Conservation (phyloP, 2,113 vertebrate species). For the Bambusicola thoracicus region DNA sequence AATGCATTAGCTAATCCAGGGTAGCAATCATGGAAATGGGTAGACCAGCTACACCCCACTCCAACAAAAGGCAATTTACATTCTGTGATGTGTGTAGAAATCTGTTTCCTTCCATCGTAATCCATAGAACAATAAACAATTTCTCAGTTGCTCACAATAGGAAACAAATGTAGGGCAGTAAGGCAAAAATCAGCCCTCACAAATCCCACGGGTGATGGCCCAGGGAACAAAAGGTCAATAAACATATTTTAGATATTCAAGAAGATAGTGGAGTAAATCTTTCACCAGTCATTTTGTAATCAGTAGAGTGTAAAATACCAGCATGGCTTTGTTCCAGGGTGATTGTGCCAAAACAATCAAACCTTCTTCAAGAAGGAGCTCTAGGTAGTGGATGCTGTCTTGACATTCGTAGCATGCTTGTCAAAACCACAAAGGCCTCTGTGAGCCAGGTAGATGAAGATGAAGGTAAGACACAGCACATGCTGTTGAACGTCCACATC, state of each 20-base stretch:
- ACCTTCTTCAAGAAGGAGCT: not conserved
- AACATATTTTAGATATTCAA: not conserved
- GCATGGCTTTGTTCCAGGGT: not conserved
- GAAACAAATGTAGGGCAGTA: not conserved
- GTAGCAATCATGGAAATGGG: not conserved
- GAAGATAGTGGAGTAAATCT: not conserved
- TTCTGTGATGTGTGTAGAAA: not conserved
- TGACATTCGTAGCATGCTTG: not conserved
- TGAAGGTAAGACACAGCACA: rapidly evolving
- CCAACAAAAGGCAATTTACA: not conserved
- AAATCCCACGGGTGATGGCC: not conserved
- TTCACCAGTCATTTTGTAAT: not conserved
- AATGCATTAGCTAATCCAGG: not conserved
- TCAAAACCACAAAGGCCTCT: not conserved
- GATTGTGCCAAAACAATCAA: not conserved
- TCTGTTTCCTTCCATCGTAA: not conserved
- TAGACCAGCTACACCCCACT: not conserved
- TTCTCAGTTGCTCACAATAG: not conserved
- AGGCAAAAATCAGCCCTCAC: not conserved
- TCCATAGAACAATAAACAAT: not conserved
- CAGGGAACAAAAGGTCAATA: not conserved
- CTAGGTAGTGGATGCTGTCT: rapidly evolving
- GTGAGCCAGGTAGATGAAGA: rapidly evolving
- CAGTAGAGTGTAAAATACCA: not conserved
- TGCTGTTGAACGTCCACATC: rapidly evolving